Evolutionary conservation across 2,797 vertebrate species (phyloP).

Genomic region (Pyrocephalus nanus): DNA sequence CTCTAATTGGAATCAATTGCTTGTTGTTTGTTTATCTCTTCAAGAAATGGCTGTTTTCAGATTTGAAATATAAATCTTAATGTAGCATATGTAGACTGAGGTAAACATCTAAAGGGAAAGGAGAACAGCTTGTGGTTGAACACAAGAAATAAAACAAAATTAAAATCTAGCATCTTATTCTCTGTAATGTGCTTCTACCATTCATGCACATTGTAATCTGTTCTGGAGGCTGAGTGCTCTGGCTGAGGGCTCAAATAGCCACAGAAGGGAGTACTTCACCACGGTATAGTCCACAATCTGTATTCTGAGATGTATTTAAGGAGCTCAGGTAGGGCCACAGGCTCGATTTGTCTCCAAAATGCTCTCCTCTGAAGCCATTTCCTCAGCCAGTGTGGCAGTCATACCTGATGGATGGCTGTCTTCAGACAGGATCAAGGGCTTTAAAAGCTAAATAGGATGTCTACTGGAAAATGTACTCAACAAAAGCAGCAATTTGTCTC

Average conservation of each 20-base stretch:
- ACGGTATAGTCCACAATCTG: neutral
- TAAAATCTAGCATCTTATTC: neutral
- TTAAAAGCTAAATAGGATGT: neutral
- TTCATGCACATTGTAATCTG: neutral
- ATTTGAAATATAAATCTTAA: neutral
- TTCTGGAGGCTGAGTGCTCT: neutral
- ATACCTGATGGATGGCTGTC: neutral
- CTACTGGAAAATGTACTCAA: neutral
- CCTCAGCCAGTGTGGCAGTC: neutral
- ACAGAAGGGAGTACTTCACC: neutral
- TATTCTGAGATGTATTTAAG: neutral
- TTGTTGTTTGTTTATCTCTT: neutral
- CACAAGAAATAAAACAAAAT: neutral
- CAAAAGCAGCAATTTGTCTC: neutral
- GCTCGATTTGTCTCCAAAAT: neutral
- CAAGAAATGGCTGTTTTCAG: neutral
- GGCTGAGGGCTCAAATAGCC: neutral
- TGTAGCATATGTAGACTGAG: neutral
- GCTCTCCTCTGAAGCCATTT: neutral
- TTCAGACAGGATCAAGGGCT: neutral
- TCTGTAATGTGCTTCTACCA: neutral
- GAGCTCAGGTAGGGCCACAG: neutral
- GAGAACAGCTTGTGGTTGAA: neutral
- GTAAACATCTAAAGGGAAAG: neutral
- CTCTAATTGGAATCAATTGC: neutral